phyloP scores from a whole-genome alignment of 2,113 vertebrate genomes.

The Motacilla alba region DNA sequence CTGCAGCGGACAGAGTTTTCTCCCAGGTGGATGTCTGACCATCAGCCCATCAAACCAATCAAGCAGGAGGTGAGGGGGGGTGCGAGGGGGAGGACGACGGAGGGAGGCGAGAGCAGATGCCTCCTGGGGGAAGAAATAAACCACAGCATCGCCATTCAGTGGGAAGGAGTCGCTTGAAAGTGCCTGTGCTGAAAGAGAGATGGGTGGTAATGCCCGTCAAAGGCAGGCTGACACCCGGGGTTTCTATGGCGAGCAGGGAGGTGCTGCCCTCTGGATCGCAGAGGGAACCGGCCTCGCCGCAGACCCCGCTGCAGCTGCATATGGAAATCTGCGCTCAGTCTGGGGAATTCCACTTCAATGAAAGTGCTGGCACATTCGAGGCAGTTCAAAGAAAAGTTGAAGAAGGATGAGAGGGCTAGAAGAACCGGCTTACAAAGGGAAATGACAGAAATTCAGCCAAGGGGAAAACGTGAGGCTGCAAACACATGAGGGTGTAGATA shows the following conservation, averaged over 20 bases:
- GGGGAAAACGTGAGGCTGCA: conserved; percentile 59
- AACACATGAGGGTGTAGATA: conserved; percentile 46
- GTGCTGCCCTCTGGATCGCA: conserved; percentile 50
- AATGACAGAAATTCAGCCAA: conserved; percentile 65
- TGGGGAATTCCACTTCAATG: conserved; percentile 66
- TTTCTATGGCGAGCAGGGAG: conserved; percentile 62
- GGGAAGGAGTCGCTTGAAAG: conserved; percentile 56
- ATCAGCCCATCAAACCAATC: conserved; percentile 74
- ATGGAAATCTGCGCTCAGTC: conserved; percentile 54
- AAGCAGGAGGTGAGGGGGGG: conserved; percentile 78
- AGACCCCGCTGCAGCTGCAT: conserved; percentile 23
- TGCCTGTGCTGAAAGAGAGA: conserved; percentile 55
- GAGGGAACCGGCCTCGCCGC: neutral
- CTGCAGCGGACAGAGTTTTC: conserved; percentile 82
- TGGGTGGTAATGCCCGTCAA: conserved; percentile 58
- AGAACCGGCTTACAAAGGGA: conserved; percentile 59
- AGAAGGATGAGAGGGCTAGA: conserved; percentile 58
- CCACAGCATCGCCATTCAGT: conserved; percentile 51
- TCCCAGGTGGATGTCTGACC: conserved; percentile 77
- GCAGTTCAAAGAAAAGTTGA: conserved; percentile 65
- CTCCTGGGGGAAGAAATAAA: conserved; percentile 56
- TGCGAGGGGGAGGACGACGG: conserved; percentile 19
- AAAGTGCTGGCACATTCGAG: conserved; percentile 61
- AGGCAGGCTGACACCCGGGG: conserved; percentile 37
- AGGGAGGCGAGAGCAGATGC: conserved; percentile 48